A percentile compares a stretch with the other conserved stretches of the same genome.
Evolutionary conservation across 2,797 vertebrate genomes (phyloP).

Genomic region (Oryzias sinensis): DNA sequence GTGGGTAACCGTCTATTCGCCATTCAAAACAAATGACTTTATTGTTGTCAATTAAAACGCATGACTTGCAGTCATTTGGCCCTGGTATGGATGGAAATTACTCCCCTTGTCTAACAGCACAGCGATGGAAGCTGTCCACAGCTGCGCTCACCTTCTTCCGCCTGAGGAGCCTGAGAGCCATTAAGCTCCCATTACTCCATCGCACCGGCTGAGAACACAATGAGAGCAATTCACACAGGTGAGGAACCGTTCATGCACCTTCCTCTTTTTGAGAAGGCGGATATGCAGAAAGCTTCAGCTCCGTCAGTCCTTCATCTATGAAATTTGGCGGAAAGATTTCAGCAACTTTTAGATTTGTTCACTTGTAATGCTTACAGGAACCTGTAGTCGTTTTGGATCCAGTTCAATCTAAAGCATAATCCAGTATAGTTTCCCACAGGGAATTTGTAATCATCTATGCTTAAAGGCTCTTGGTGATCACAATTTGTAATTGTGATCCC

Average conservation of each 20-base stretch:
- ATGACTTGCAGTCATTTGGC: conserved; percentile 16
- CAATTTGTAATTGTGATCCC: no score
- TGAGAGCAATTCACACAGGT: conserved; percentile 21
- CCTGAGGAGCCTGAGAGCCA: conserved; percentile 43
- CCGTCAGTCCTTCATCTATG: no score
- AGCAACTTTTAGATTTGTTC: no score
- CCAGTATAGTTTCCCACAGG: no score
- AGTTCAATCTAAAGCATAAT: no score
- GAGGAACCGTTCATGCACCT: conserved; percentile 28
- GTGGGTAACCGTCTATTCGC: conserved; percentile 3
- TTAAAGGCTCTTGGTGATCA: no score
- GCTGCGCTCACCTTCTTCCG: conserved; percentile 50
- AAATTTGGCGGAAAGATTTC: no score
- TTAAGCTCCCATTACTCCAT: conserved; percentile 57
- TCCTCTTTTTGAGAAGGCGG: conserved; percentile 22
- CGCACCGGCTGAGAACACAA: conserved; percentile 45
- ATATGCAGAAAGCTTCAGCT: no score
- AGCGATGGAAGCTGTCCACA: conserved; percentile 46
- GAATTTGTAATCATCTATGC: no score
- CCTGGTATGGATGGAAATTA: conserved; percentile 6
- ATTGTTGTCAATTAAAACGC: conserved; percentile 35
- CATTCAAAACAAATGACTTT: conserved; percentile 27
- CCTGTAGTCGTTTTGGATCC: no score
- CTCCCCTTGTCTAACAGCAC: conserved; percentile 32
- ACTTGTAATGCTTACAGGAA: no score